These are phyloP conservation scores for Neomorphus geoffroyi DNA, from an alignment of 2,797 vertebrate species.

Conservation along the genomic window DNA sequence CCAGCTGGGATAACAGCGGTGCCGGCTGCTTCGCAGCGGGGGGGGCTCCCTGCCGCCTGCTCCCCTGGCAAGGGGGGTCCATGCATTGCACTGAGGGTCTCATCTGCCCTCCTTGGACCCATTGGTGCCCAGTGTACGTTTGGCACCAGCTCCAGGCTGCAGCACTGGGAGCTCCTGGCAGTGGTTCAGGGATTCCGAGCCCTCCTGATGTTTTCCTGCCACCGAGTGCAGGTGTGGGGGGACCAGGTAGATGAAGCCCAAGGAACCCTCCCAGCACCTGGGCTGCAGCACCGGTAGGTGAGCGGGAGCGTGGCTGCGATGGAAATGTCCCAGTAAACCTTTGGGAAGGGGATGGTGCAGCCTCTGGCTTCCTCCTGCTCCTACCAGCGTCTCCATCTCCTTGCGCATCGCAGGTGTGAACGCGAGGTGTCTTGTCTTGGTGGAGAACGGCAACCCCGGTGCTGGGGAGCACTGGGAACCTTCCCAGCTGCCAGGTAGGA, in stretches of 20 bases:
- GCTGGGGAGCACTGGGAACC: rapidly evolving
- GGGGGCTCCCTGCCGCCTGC: background rate
- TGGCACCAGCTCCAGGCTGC: background rate
- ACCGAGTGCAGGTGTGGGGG: rapidly evolving
- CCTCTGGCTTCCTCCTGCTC: background rate
- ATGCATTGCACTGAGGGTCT: rapidly evolving
- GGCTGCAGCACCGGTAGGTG: rapidly evolving
- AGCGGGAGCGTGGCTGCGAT: rapidly evolving
- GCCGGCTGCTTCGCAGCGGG: rapidly evolving
- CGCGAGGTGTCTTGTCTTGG: rapidly evolving
- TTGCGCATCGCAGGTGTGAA: rapidly evolving
- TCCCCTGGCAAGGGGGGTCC: no score
- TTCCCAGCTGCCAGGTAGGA: background rate
- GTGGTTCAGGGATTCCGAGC: rapidly evolving
- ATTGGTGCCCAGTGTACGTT: rapidly evolving
- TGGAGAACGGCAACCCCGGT: background rate
- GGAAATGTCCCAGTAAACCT: rapidly evolving
- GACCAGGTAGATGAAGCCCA: background rate
- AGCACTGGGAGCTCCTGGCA: rapidly evolving
- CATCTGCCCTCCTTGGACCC: rapidly evolving
- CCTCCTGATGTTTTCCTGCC: background rate
- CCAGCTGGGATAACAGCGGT: background rate
- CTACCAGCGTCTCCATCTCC: rapidly evolving
- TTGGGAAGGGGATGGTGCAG: background rate
- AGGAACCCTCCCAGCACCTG: no score